phyloP scores from a whole-genome alignment of 2,888 invertebrate species.

The Dryobotodes eremita region DNA sequence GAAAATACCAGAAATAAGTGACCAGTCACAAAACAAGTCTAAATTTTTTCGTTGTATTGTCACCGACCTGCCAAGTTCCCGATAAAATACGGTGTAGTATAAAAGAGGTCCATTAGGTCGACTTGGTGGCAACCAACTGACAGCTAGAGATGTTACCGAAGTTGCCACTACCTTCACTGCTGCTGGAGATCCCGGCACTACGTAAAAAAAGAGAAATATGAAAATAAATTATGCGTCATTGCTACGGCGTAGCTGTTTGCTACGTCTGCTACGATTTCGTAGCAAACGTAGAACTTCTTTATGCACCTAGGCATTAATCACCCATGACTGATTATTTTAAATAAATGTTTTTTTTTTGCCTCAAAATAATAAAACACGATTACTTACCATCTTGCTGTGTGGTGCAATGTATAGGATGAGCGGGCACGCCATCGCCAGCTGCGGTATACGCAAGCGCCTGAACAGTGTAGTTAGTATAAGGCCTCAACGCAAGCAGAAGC shows the following conservation, averaged over 20 bases:
- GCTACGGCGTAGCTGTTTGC: neutral
- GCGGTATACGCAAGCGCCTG: constrained; percentile 96
- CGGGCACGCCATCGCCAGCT: constrained; percentile 96
- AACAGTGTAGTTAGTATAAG: constrained; percentile 97
- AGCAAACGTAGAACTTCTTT: neutral
- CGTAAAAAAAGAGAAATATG: constrained; percentile 13
- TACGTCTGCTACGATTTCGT: constrained; percentile 16
- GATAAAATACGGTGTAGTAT: constrained; percentile 95
- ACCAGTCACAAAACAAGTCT: no score
- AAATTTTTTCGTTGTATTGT: neutral
- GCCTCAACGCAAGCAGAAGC: constrained; percentile 94
- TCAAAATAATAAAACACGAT: neutral
- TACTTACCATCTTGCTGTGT: constrained; percentile 96
- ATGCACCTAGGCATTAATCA: neutral
- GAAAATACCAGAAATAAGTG: constrained; percentile 10
- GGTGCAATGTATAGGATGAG: constrained; percentile 94
- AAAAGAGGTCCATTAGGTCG: constrained; percentile 95
- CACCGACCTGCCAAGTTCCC: constrained; percentile 92
- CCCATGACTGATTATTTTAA: neutral
- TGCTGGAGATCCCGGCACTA: constrained; percentile 96
- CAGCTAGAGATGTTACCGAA: constrained; percentile 95
- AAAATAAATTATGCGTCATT: neutral
- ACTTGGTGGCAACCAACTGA: constrained; percentile 96
- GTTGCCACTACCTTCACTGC: constrained; percentile 96
- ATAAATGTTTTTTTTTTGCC: neutral